A percentile compares a stretch with the other conserved stretches of the same genome.
Evolutionary conservation across 1,140 invertebrate species (phyloP).

Genomic region (Trichogramma pretiosum): DNA sequence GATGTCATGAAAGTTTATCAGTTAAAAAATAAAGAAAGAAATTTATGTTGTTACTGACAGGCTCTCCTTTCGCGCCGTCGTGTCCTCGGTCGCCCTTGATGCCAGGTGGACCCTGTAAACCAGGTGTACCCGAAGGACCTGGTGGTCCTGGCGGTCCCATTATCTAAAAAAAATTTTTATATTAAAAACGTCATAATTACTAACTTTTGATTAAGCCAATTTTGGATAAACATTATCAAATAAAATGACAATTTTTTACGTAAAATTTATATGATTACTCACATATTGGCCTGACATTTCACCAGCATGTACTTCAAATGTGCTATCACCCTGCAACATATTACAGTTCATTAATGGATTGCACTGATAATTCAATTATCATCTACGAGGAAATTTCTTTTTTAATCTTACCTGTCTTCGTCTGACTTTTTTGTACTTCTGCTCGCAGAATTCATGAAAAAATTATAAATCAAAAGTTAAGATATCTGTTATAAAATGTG

Average conservation of each 20-base stretch:
- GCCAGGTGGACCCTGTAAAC: slow-evolving; percentile 71
- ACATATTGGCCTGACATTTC: slow-evolving; percentile 48
- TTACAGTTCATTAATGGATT: too few relatives aligned
- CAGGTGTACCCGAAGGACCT: slow-evolving; percentile 63
- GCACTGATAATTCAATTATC: too few relatives aligned
- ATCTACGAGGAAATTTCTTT: slow-evolving; percentile 1
- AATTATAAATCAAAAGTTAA: background rate
- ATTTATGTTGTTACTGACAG: slow-evolving; percentile 51
- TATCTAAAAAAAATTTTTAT: too few relatives aligned
- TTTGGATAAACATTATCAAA: too few relatives aligned
- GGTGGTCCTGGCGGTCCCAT: slow-evolving; percentile 78
- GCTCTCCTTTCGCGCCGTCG: slow-evolving; percentile 81
- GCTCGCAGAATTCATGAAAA: slow-evolving; percentile 37
- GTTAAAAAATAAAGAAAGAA: background rate
- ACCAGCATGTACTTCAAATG: slow-evolving; percentile 61
- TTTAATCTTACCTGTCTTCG: slow-evolving; percentile 67
- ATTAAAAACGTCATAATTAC: too few relatives aligned
- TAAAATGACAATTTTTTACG: too few relatives aligned
- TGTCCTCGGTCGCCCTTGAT: slow-evolving; percentile 81
- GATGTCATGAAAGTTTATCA: background rate
- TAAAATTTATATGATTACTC: slow-evolving; percentile 36
- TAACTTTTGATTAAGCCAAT: too few relatives aligned
- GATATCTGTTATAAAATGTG: too few relatives aligned
- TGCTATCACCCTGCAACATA: slow-evolving; percentile 62
- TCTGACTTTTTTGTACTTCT: slow-evolving; percentile 87